Evolutionary conservation across 2,888 invertebrate genomes (phyloP), one percentile per base, ranked within the genome.

Genomic region (Thecophora atra): DNA sequence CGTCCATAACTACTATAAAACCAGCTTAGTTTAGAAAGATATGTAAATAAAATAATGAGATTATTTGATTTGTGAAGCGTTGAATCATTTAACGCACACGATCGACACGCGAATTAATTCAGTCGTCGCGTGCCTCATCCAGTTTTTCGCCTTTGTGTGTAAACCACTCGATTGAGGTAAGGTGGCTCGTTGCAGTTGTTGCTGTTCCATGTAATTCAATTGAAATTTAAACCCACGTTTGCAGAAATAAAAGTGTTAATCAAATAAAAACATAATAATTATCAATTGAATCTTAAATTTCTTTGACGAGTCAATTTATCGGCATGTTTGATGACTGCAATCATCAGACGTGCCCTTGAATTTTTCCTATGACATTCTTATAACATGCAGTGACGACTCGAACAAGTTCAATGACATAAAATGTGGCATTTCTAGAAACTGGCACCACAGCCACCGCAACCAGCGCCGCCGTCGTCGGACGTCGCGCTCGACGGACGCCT

Each of bases 401-500:
- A 44, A 47, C 72, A 72, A 72, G 72, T 72, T 72, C 72, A 72
- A 72, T 72, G 67, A 72, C 72, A 72, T 67, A 68, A 68, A 68
- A 26, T 58, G 44, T 44, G 19, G 24, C 52, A 62, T 26, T 72
- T 66, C 66, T 66, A 47, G 37, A 67, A 66, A 62, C 30, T 26
- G 19, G 44, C 67, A 60, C 64, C 60, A 37, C 60, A 19, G 58
- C 17, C 54, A 21, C 26, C 19, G 47, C n/a, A n/a, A n/a, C n/a
- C n/a, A n/a, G n/a, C 28, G 58, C 17, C 54, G 37, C 26, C 19
- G 47, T 13, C 24, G 51, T 30, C 70, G 26, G 60, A 28, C 60
- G 47, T 28, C 69, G 30, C 56, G 5, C 26, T n/a, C n/a, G n/a
- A n/a, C 68, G 60, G 60, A 72, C 68, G 65, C 65, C 63, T 72